Conservation (phyloP, 2,113 vertebrate species). For the Micronycteris hirsuta region DNA sequence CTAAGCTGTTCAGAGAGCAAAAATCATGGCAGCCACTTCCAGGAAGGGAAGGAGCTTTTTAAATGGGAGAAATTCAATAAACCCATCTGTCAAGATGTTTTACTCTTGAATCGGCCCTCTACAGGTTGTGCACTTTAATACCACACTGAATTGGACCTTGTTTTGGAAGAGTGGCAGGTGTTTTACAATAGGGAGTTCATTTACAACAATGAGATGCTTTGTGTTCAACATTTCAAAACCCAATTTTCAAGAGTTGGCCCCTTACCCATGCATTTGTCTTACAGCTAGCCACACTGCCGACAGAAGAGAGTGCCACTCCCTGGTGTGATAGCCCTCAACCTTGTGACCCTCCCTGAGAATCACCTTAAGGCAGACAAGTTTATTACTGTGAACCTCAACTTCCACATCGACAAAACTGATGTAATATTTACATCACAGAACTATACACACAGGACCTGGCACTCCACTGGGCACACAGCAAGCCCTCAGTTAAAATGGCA, state of each 20-base stretch:
- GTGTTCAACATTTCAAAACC: background rate
- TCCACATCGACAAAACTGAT: background rate
- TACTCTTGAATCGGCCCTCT: background rate
- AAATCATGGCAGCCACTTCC: background rate
- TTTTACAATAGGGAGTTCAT: background rate
- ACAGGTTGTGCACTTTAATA: background rate
- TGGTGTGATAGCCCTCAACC: background rate
- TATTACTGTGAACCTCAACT: background rate
- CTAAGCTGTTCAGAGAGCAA: background rate
- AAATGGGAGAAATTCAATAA: constrained; percentile 7
- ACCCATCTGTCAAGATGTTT: background rate
- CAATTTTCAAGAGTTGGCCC: background rate
- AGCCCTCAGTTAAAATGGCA: background rate
- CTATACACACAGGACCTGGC: background rate
- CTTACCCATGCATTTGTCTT: background rate
- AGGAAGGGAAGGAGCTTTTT: background rate
- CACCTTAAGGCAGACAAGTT: background rate
- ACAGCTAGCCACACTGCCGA: background rate
- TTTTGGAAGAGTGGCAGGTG: background rate
- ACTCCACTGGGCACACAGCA: background rate
- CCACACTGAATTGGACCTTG: background rate
- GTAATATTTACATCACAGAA: background rate
- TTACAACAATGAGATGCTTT: background rate
- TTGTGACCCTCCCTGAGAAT: background rate
- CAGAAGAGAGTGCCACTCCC: background rate